A percentile compares a stretch with the other conserved stretches of the same genome.
These are phyloP conservation scores for Aptenodytes forsteri DNA, from an alignment of 2,113 vertebrate genomes.

Conservation along the genomic window DNA sequence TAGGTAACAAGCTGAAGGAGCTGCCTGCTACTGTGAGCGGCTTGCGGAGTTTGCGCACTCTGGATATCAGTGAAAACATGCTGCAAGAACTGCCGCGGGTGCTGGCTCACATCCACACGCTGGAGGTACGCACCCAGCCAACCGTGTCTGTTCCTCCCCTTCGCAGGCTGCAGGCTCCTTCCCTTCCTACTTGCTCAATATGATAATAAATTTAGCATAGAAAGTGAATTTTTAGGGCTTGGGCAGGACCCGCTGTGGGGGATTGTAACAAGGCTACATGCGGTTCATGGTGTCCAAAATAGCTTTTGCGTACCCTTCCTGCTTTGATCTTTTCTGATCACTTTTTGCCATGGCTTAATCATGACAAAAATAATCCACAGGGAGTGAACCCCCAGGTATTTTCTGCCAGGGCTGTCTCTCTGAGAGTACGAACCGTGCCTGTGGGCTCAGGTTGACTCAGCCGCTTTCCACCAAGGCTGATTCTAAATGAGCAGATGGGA, in stretches of 20 bases:
- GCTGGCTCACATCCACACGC: slow-evolving; percentile 80
- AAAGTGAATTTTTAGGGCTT: not conserved
- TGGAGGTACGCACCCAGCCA: slow-evolving; percentile 78
- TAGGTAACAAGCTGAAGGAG: slow-evolving; percentile 86
- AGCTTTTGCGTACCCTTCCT: not conserved
- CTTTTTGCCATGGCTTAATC: not conserved
- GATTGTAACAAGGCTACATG: not conserved
- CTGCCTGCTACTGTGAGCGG: slow-evolving; percentile 76
- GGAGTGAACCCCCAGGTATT: not conserved
- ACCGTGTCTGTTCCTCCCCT: not conserved
- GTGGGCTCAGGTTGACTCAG: not conserved
- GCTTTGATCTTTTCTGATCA: not conserved
- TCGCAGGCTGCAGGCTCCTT: not conserved
- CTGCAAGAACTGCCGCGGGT: slow-evolving; percentile 79
- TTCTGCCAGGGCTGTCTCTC: not conserved
- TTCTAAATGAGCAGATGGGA: not conserved
- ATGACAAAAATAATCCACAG: not conserved
- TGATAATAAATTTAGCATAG: accelerated
- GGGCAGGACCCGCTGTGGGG: not conserved
- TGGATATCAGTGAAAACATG: slow-evolving; percentile 85
- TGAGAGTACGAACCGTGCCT: not conserved
- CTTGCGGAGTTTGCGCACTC: slow-evolving; percentile 82
- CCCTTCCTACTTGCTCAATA: not conserved
- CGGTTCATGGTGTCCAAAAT: not conserved
- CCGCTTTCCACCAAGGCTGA: not conserved